phyloP scores from a whole-genome alignment of 2,797 vertebrate species.

The Channa striata region DNA sequence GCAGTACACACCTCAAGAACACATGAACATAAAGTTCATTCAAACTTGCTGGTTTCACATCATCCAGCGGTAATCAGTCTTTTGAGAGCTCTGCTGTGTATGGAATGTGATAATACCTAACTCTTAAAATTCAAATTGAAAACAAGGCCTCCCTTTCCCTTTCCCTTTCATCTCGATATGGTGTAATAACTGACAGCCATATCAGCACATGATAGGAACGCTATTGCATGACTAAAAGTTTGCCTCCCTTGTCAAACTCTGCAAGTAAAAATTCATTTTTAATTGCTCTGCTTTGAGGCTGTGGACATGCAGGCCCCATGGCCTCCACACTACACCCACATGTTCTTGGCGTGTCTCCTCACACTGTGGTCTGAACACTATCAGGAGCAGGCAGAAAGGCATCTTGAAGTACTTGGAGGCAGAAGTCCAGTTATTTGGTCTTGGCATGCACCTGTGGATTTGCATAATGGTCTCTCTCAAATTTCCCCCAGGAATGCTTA shows the following conservation, averaged over 20 bases:
- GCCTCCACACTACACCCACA: constrained; percentile 46
- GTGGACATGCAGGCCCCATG: constrained; percentile 41
- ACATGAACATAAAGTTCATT: constrained; percentile 44
- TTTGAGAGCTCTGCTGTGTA: constrained; percentile 18
- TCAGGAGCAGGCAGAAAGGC: constrained; percentile 69
- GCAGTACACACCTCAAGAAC: constrained; percentile 36
- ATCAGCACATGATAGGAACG: constrained; percentile 23
- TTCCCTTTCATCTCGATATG: constrained; percentile 9
- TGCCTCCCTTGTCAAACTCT: constrained; percentile 33
- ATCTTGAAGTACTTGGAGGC: constrained; percentile 85
- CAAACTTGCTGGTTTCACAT: constrained; percentile 40
- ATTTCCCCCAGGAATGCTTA: constrained; percentile 78
- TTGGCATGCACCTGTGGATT: constrained; percentile 83
- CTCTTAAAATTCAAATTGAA: constrained; percentile 31
- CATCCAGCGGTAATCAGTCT: constrained; percentile 40
- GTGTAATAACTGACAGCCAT: constrained; percentile 19
- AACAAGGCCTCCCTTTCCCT: constrained; percentile 19
- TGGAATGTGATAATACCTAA: constrained; percentile 37
- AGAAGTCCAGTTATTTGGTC: constrained; percentile 74
- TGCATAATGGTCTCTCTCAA: constrained; percentile 83
- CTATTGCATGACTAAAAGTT: constrained; percentile 21
- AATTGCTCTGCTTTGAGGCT: constrained; percentile 39
- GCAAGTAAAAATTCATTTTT: constrained; percentile 24
- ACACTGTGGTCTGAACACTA: constrained; percentile 71
- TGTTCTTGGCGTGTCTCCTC: constrained; percentile 60